phyloP scores from a whole-genome alignment of 2,113 vertebrate species.

The Scomber colias region DNA sequence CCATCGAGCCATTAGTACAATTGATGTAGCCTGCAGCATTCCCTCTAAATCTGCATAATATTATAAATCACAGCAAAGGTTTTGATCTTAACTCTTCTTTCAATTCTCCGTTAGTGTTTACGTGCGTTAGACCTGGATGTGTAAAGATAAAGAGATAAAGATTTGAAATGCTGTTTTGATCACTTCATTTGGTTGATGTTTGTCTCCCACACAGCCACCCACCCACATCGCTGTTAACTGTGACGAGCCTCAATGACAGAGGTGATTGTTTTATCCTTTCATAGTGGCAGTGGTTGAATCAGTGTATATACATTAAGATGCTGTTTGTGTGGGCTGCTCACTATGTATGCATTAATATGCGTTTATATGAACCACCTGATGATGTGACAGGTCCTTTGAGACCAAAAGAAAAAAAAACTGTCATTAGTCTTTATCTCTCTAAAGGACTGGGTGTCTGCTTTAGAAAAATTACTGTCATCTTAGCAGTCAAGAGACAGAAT shows the following conservation, averaged over 20 bases:
- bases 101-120: conserved; percentile 2
- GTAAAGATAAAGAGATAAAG: conserved; percentile 48
- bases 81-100: not conserved
- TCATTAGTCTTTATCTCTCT: not conserved
- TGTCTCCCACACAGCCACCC: conserved; percentile 32
- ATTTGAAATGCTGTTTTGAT: conserved; percentile 53
- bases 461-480: not conserved
- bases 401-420: conserved; percentile 13
- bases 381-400: conserved; percentile 7
- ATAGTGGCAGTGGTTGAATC: conserved; percentile 14
- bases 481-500: too few species aligned
- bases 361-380: conserved; percentile 13
- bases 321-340: conserved; percentile 24
- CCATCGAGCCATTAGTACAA: too few species aligned
- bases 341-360: conserved; percentile 5
- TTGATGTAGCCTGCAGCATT: too few species aligned
- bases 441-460: not conserved
- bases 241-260: conserved; percentile 17
- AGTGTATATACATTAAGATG: not conserved
- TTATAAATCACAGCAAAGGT: too few species aligned
- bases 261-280: conserved; percentile 15
- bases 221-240: conserved; percentile 9
- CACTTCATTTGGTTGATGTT: conserved; percentile 47
- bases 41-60: too few species aligned
- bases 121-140: conserved; percentile 31